Percentiles rank a stretch among this genome's conserved stretches.
Conservation (phyloP, 2,797 vertebrate genomes). For the Hybognathus amarus region DNA sequence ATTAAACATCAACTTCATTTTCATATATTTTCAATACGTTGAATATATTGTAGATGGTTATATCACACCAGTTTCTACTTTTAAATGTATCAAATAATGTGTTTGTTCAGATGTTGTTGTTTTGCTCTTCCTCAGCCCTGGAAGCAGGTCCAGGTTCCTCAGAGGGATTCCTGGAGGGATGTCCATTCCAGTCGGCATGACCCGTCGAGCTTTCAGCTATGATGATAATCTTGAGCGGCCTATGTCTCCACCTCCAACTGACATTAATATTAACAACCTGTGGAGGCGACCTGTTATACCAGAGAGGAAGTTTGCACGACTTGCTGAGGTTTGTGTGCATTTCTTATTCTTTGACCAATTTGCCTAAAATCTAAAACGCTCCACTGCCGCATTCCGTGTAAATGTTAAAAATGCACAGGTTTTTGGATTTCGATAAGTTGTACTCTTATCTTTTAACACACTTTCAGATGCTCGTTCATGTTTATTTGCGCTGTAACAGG, state of each 20-base stretch:
- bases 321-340: constrained; percentile 79
- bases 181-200: constrained; percentile 84
- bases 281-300: constrained; percentile 93
- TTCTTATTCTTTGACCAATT: neutral
- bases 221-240: constrained; percentile 88
- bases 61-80: neutral
- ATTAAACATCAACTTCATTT: neutral
- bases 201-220: constrained; percentile 87
- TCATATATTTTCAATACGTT: neutral
- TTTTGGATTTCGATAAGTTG: too few relatives aligned
- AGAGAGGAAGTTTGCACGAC: constrained; percentile 86
- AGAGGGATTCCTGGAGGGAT: constrained; percentile 77
- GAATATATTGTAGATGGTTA: too few relatives aligned
- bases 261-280: constrained; percentile 81
- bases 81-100: neutral
- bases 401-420: too few relatives aligned
- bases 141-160: constrained; percentile 57
- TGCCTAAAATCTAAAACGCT: too few relatives aligned
- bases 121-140: constrained; percentile 54
- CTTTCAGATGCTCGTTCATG: too few relatives aligned
- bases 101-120: constrained; percentile 1
- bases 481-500: too few relatives aligned
- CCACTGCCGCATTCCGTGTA: too few relatives aligned
- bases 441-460: too few relatives aligned
- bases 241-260: constrained; percentile 88